Percentiles rank a stretch among this genome's conserved stretches.
Evolutionary conservation across 2,797 vertebrate genomes (phyloP).

Genomic region (Choloepus didactylus): DNA sequence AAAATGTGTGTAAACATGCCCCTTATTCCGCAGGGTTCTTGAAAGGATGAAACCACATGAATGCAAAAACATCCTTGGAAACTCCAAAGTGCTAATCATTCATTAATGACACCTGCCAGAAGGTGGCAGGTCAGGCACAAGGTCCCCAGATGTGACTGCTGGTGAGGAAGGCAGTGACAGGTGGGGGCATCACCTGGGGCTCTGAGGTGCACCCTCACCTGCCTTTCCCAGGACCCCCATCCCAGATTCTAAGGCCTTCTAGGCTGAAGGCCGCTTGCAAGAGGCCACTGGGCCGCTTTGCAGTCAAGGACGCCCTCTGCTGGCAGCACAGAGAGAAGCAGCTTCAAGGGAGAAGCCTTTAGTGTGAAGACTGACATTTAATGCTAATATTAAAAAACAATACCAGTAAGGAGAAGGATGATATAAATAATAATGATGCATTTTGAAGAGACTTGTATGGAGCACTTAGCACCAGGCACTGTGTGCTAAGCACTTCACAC

Average conservation of each 20-base stretch:
- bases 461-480: background rate
- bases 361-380: fast-evolving
- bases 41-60: background rate
- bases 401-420: background rate
- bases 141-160: no score
- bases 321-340: background rate
- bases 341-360: background rate
- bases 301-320: slow-evolving; percentile 68
- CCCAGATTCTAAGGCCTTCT: background rate
- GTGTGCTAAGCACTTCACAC: background rate
- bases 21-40: background rate
- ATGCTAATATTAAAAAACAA: background rate
- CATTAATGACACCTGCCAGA: background rate
- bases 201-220: no score
- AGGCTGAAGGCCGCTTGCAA: no score
- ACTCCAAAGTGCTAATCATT: background rate
- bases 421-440: background rate
- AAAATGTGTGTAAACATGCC: background rate
- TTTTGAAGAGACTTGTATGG: background rate
- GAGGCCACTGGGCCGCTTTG: background rate
- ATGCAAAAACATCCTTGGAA: background rate
- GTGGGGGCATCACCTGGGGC: no score
- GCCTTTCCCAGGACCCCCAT: background rate
- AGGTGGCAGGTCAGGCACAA: no score
- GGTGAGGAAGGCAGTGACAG: no score